phyloP scores from a whole-genome alignment of 2,113 vertebrate species.

The Narcine bancroftii region DNA sequence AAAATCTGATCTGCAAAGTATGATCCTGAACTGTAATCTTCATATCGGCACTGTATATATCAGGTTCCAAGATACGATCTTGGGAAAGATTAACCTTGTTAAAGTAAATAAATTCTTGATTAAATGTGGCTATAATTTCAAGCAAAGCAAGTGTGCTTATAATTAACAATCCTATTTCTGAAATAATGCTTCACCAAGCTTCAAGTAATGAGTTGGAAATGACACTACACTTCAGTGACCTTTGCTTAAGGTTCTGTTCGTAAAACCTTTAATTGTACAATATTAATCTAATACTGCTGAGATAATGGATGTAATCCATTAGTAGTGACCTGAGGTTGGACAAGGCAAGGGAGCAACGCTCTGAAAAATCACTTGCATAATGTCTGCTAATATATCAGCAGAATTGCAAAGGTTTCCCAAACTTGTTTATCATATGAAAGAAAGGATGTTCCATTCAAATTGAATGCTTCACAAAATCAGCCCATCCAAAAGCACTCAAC shows the following conservation, averaged over 20 bases:
- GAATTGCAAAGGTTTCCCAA: background rate
- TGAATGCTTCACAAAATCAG: background rate
- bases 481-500: background rate
- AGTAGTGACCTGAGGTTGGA: background rate
- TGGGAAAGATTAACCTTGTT: conserved; percentile 9
- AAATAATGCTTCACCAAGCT: background rate
- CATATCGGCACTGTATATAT: background rate
- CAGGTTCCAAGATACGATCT: background rate
- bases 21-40: background rate
- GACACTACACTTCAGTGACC: conserved; percentile 1
- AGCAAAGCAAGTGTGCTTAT: background rate
- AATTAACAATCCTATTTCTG: background rate
- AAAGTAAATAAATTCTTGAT: conserved; percentile 28
- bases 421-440: background rate
- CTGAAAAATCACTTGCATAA: background rate
- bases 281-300: background rate
- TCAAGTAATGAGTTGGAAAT: conserved; percentile 22
- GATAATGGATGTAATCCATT: conserved; percentile 18
- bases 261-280: background rate
- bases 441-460: background rate
- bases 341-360: background rate
- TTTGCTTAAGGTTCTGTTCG: conserved; percentile 28
- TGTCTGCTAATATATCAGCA: background rate
- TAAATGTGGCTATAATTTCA: conserved; percentile 25
- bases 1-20: background rate